These are phyloP conservation scores for Aphelenchoides besseyi DNA, from an alignment of 1,140 invertebrate genomes.

Conservation along the genomic window DNA sequence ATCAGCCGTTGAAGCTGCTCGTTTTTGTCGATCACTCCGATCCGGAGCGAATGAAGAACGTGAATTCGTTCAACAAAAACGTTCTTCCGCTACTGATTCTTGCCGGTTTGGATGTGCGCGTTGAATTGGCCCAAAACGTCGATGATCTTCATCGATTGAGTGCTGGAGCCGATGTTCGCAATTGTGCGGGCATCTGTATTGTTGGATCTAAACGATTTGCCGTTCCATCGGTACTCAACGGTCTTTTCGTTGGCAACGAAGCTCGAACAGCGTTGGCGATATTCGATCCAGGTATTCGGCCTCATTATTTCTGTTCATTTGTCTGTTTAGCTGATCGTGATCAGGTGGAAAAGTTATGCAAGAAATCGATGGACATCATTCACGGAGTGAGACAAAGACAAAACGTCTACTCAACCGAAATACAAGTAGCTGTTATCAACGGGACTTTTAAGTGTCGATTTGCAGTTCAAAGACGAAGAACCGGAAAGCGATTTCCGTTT, in stretches of 20 bases:
- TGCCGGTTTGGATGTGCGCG: conserved; percentile 4
- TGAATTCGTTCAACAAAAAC: conserved; percentile 19
- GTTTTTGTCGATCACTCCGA: conserved; percentile 18
- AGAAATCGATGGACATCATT: conserved; percentile 10
- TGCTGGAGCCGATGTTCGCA: conserved; percentile 8
- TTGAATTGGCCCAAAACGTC: not conserved
- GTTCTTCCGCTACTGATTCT: conserved; percentile 4
- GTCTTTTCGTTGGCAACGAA: conserved; percentile 7
- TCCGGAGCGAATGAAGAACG: not conserved
- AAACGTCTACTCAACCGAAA: not conserved
- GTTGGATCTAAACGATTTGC: conserved; percentile 8
- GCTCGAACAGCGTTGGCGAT: conserved; percentile 14
- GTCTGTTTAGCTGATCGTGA: conserved; percentile 7
- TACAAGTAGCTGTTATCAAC: not conserved
- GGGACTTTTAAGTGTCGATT: not conserved
- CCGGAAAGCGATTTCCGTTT: not conserved
- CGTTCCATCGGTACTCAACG: conserved; percentile 4
- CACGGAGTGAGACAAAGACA: not conserved
- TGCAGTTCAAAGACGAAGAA: not conserved
- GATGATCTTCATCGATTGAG: conserved; percentile 7
- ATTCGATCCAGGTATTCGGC: conserved; percentile 16
- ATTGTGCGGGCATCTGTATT: conserved; percentile 10
- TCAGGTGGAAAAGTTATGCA: not conserved
- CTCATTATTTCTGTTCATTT: conserved; percentile 1
- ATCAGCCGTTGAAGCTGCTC: conserved; percentile 2